A percentile compares a stretch with the other conserved stretches of the same genome.
Evolutionary conservation across 2,797 vertebrate species (phyloP).

Genomic region (Coregonus suidteri): DNA sequence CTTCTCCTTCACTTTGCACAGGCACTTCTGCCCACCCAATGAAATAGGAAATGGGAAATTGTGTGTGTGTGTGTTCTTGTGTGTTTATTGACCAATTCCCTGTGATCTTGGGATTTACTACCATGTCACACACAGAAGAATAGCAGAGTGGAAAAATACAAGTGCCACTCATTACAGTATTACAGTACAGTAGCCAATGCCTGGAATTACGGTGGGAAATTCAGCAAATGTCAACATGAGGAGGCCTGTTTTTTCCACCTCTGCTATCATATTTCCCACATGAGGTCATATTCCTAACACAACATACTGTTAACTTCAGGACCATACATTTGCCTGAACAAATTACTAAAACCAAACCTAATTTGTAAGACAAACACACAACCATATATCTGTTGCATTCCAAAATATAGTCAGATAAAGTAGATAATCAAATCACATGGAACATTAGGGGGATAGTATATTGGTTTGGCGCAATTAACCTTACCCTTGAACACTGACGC

Average conservation of each 20-base stretch:
- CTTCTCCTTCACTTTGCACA: not conserved
- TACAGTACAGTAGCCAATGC: constrained; percentile 11
- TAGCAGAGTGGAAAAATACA: constrained; percentile 56
- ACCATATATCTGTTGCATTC: not conserved
- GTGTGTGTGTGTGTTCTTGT: constrained; percentile 1
- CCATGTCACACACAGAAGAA: not conserved
- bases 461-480: not conserved
- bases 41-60: not conserved
- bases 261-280: too few relatives aligned
- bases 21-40: not conserved
- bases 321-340: constrained; percentile 10
- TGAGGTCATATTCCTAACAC: constrained; percentile 3
- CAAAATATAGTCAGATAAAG: not conserved
- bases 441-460: not conserved
- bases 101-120: constrained; percentile 14
- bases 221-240: not conserved
- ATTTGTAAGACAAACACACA: not conserved
- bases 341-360: not conserved
- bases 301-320: constrained; percentile 48
- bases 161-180: constrained; percentile 24
- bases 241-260: constrained; percentile 58
- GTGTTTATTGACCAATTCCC: constrained; percentile 20
- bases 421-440: not conserved
- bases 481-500: constrained; percentile 24
- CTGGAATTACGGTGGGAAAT: constrained; percentile 35